These are phyloP conservation scores for Volucella bombylans DNA, from an alignment of 2,888 invertebrate species.

Conservation along the genomic window DNA sequence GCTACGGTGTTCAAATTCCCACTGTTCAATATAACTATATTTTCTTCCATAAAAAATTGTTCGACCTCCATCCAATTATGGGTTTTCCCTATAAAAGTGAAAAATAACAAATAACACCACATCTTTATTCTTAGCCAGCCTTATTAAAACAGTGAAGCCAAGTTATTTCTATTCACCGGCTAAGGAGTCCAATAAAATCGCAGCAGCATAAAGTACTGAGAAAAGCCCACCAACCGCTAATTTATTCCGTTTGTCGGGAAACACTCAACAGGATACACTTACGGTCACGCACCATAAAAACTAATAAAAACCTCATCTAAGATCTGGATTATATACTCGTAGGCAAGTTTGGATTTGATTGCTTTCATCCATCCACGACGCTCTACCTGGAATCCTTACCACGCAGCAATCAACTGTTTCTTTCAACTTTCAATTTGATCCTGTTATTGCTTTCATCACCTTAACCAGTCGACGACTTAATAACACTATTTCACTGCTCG, in stretches of 20 bases:
- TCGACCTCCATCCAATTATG: no score
- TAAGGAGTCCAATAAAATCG: background rate
- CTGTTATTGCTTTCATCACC: conserved; percentile 32
- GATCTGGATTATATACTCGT: conserved; percentile 19
- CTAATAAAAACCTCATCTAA: conserved; percentile 23
- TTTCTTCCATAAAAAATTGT: no score
- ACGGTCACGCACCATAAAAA: conserved; percentile 51
- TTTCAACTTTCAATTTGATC: conserved; percentile 62
- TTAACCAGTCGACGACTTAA: conserved; percentile 45
- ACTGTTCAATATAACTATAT: no score
- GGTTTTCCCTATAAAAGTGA: no score
- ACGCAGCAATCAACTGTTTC: conserved; percentile 41
- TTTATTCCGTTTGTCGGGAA: background rate
- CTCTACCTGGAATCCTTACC: background rate
- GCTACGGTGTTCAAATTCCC: no score
- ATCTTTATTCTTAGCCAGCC: no score
- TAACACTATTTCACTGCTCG: conserved; percentile 66
- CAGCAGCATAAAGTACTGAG: background rate
- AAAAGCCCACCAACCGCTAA: background rate
- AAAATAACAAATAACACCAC: no score
- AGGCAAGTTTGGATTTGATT: conserved; percentile 30
- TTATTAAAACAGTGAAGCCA: no score
- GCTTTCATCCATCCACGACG: conserved; percentile 1
- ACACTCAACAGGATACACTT: conserved; percentile 35
- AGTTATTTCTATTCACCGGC: no score